Evolutionary conservation across 2,888 invertebrate genomes (phyloP).

Genomic region (Sminthurides aquaticus): DNA sequence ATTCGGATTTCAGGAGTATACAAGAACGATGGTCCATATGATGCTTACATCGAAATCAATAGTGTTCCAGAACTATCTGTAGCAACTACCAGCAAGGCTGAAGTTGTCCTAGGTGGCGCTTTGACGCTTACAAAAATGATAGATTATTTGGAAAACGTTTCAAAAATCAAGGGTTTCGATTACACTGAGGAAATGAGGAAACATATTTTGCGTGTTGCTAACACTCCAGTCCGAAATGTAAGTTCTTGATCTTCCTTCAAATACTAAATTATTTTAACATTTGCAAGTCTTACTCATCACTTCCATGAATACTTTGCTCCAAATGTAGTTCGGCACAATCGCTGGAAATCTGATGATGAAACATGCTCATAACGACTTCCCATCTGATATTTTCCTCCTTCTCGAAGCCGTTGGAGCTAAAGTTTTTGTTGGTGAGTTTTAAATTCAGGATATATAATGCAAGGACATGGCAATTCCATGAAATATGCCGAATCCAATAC

Average conservation of each 20-base stretch:
- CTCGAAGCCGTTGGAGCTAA: constrained; percentile 47
- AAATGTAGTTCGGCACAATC: constrained; percentile 52
- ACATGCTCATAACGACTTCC: constrained; percentile 59
- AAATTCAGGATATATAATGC: neutral
- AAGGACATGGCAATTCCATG: neutral
- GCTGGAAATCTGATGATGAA: constrained; percentile 67
- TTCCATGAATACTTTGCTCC: neutral
- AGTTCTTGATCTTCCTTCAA: neutral
- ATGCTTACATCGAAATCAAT: constrained; percentile 59
- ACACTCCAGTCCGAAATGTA: constrained; percentile 61
- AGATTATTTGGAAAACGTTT: constrained; percentile 44
- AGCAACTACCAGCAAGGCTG: constrained; percentile 43
- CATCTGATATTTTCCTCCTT: constrained; percentile 62
- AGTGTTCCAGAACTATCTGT: constrained; percentile 54
- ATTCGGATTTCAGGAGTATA: constrained; percentile 49
- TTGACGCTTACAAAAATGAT: constrained; percentile 55
- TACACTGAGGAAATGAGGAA: constrained; percentile 56
- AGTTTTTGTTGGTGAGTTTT: constrained; percentile 43
- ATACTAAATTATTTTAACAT: neutral
- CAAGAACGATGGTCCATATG: constrained; percentile 49
- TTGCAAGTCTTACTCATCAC: neutral
- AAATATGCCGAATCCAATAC: neutral
- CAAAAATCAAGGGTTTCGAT: constrained; percentile 50
- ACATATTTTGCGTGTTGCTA: constrained; percentile 64
- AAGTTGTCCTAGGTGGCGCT: constrained; percentile 55